Evolutionary conservation across 2,797 vertebrate genomes (phyloP), one percentile per base, ranked within the genome.

Genomic region (Selene dorsalis): DNA sequence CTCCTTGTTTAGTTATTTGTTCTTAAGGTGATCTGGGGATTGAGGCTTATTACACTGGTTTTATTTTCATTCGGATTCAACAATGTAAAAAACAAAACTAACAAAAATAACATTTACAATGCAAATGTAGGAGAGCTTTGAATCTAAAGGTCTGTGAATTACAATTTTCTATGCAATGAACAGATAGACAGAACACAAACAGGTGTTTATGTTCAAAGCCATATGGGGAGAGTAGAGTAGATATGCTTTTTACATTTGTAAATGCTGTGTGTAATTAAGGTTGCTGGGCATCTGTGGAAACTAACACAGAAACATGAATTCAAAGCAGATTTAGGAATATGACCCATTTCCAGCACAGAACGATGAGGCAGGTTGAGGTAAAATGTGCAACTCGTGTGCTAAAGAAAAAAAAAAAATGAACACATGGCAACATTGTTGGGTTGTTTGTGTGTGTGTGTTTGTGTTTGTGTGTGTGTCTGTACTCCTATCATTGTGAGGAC

Each of bases 211-310:
- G 41, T 77, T 68, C 55, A 75, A 73, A 77, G 50, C 70, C 56
- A 66, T 75, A 66, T 75, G 63, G 22, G 14, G 52, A 28, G 24
- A 73, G 41, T 32, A 50, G 47, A 48, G 41, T 57, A 68, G 28
- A 66, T 61, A 60, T 4, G 6, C 50, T 41, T 66, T 50, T 66
- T 62, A 50, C 47, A 67, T 62, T 78, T 79, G 6, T 78, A 64
- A 84, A 61, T 81, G 59, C 64, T 69, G 41, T 69, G 53, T 71
- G 26, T 82, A 81, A 86, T 88, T 83, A 75, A 63, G 56, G 43
- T 75, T 84, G 13, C 57, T 63, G 62, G 73, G 70, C 26, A 68
- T 77, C 39, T 52, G 47, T 65, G 67, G 18, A 77, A 69, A 63
- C 16, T 18, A 75, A 70, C 47, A 70, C 18, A 67, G 70, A 48